phyloP scores from a whole-genome alignment of 2,888 invertebrate genomes.

The Idaea biselata region DNA sequence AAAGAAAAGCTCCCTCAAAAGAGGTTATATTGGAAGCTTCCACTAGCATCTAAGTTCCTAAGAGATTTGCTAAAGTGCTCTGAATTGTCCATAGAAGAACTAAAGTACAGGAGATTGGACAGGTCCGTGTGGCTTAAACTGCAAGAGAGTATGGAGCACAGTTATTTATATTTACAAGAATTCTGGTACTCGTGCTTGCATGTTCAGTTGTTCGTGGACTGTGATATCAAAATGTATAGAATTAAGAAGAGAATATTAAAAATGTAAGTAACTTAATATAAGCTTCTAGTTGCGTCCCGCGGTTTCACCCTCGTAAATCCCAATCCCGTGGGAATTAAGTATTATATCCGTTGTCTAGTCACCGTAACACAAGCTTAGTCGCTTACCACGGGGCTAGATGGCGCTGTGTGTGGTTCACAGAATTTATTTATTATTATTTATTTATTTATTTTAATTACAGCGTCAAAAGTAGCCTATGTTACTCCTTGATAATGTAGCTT shows the following conservation, averaged over 20 bases:
- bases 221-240: slow-evolving; percentile 48
- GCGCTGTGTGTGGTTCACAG: too few relatives aligned
- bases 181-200: slow-evolving; percentile 61
- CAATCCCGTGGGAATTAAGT: too few relatives aligned
- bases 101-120: slow-evolving; percentile 53
- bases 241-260: slow-evolving; percentile 47
- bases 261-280: slow-evolving; percentile 41
- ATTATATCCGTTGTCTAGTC: too few relatives aligned
- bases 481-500: too few relatives aligned
- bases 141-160: slow-evolving; percentile 47
- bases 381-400: too few relatives aligned
- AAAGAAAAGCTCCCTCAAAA: slow-evolving; percentile 33
- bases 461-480: too few relatives aligned
- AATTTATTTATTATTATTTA: too few relatives aligned
- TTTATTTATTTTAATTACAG: too few relatives aligned
- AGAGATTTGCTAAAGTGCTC: slow-evolving; percentile 48
- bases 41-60: slow-evolving; percentile 51
- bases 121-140: slow-evolving; percentile 54
- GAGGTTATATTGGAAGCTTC: slow-evolving; percentile 51
- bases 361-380: too few relatives aligned
- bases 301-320: too few relatives aligned
- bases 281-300: too few relatives aligned
- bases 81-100: slow-evolving; percentile 43
- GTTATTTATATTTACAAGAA: slow-evolving; percentile 42
- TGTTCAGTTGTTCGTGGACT: slow-evolving; percentile 57